Percentiles rank a stretch among this genome's conserved stretches.
phyloP scores from a whole-genome alignment of 1,140 invertebrate genomes.

The Hydropsyche tenuis region DNA sequence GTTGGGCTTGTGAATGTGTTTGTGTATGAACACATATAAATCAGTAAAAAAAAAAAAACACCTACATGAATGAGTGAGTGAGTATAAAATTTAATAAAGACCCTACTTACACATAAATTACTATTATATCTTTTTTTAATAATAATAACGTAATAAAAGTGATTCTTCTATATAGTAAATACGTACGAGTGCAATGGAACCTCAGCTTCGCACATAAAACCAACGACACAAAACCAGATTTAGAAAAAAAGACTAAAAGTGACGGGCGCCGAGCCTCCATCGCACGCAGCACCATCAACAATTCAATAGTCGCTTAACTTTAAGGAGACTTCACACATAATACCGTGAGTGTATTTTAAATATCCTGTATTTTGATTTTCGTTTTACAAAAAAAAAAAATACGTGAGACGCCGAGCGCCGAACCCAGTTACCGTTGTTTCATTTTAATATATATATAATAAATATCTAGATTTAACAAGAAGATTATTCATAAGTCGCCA shows the following conservation, averaged over 20 bases:
- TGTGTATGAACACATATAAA: conserved; percentile 2
- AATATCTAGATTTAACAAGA: conserved; percentile 19
- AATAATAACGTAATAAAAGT: neutral
- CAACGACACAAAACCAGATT: neutral
- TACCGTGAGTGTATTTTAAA: neutral
- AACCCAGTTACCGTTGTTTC: no score
- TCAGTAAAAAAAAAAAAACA: conserved; percentile 11
- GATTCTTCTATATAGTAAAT: neutral
- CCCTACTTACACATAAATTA: conserved; percentile 43
- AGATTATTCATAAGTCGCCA: conserved; percentile 30
- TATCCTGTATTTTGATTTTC: no score
- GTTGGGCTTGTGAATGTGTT: neutral
- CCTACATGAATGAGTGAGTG: conserved; percentile 41
- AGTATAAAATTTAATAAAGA: conserved; percentile 47
- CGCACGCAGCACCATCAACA: no score
- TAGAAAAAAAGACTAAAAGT: neutral
- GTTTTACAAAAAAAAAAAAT: no score
- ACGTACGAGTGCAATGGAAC: neutral
- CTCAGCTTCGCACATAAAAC: neutral
- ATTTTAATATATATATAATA: neutral
- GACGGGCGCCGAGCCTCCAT: no score
- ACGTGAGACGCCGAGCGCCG: no score
- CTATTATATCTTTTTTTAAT: conserved; percentile 15
- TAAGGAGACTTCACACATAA: neutral
- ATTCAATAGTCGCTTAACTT: no score